Percentiles rank a stretch among this genome's conserved stretches.
Evolutionary conservation across 2,888 invertebrate species (phyloP).

Genomic region (Caenorhabditis sulstoni): DNA sequence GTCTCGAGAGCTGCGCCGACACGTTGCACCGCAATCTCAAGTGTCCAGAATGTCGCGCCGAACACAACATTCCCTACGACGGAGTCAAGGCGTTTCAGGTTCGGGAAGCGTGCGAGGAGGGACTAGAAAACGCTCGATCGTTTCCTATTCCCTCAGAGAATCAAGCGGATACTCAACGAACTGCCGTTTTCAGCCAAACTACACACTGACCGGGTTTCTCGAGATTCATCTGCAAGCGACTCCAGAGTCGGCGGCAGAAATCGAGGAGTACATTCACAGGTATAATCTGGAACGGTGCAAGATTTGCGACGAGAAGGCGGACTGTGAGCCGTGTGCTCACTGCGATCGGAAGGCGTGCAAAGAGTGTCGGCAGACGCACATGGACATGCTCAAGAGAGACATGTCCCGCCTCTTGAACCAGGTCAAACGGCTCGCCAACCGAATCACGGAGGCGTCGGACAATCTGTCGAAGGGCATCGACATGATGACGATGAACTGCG

Average conservation of each 20-base stretch:
- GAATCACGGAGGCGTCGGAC: constrained; percentile 79
- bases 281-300: constrained; percentile 81
- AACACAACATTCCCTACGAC: constrained; percentile 82
- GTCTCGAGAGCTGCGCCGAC: constrained; percentile 87
- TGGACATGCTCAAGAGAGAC: constrained; percentile 94
- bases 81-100: constrained; percentile 81
- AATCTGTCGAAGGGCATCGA: constrained; percentile 87
- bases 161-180: too few species aligned
- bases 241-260: constrained; percentile 78
- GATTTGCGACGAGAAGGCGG: constrained; percentile 81
- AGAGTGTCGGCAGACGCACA: constrained; percentile 94
- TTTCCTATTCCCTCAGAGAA: too few species aligned
- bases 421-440: constrained; percentile 80
- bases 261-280: constrained; percentile 80
- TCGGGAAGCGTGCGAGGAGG: not conserved
- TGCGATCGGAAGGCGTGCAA: constrained; percentile 87
- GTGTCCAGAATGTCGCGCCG: constrained; percentile 85
- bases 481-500: constrained; percentile 91
- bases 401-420: constrained; percentile 92
- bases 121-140: not conserved
- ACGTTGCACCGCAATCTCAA: constrained; percentile 71
- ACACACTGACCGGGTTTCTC: constrained; percentile 85
- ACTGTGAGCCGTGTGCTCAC: constrained; percentile 87
- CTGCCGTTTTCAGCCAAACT: constrained; percentile 85
- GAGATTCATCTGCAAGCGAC: constrained; percentile 81